Conservation (phyloP, 37 sponge, comb jelly and placozoan genomes). For the Halisarca cf. caerulea region DNA sequence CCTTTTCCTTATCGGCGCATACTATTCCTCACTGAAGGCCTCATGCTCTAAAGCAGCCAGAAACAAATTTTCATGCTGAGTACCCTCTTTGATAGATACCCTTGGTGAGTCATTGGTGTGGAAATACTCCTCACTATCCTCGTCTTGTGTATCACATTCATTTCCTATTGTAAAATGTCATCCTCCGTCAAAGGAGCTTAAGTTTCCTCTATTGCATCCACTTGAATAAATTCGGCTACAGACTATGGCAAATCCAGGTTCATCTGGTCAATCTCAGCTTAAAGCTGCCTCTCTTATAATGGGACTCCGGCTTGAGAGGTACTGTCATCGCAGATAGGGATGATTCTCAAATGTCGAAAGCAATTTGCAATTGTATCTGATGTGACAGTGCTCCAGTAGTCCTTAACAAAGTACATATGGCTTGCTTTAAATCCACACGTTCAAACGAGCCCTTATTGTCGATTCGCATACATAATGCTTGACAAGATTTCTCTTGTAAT, state of each 20-base stretch:
- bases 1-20: too few relatives aligned
- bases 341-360: conserved; percentile 3
- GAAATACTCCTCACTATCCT: too few relatives aligned
- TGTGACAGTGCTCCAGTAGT: neutral
- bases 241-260: neutral
- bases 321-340: neutral
- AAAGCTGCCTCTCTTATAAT: neutral
- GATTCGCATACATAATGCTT: conserved; percentile 5
- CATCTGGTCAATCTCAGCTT: neutral
- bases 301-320: neutral
- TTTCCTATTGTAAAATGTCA: neutral
- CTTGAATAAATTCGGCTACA: conserved; percentile 5
- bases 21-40: too few relatives aligned
- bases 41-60: too few relatives aligned
- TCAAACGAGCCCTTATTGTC: neutral
- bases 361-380: conserved; percentile 29
- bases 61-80: too few relatives aligned
- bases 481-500: conserved; percentile 26
- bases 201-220: neutral
- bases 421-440: conserved; percentile 15
- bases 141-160: too few relatives aligned
- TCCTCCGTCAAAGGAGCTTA: neutral
- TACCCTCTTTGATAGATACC: too few relatives aligned
- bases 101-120: too few relatives aligned
- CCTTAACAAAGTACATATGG: conserved; percentile 17